These are phyloP conservation scores for Pimpla rufipes DNA, from an alignment of 2,888 invertebrate species.

Conservation along the genomic window DNA sequence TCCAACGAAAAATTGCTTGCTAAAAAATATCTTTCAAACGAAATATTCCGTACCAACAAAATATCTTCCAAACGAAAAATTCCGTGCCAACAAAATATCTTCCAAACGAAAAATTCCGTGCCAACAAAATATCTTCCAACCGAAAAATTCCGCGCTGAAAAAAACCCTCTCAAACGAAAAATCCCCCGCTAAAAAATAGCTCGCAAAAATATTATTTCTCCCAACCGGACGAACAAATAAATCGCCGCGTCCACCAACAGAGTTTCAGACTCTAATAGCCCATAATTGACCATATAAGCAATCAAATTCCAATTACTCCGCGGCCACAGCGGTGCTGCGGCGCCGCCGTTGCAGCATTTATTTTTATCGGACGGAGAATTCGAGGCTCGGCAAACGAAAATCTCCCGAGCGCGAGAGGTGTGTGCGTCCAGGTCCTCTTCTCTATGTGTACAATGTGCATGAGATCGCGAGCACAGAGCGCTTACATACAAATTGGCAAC, in stretches of 20 bases:
- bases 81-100: neutral
- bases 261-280: too few relatives aligned
- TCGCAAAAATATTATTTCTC: too few relatives aligned
- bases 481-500: slow-evolving; percentile 55
- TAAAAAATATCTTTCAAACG: too few relatives aligned
- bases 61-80: neutral
- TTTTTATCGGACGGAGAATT: neutral
- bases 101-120: neutral
- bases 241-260: neutral
- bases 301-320: neutral
- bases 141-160: neutral
- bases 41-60: too few relatives aligned
- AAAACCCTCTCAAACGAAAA: neutral
- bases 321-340: neutral
- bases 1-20: too few relatives aligned
- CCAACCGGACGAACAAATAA: neutral
- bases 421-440: neutral
- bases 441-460: neutral
- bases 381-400: neutral
- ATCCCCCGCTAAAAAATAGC: neutral
- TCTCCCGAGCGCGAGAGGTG: neutral
- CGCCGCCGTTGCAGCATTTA: neutral
- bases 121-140: neutral
- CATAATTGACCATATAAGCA: neutral
- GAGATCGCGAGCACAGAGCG: neutral